Percentiles rank a stretch among this genome's conserved stretches.
phyloP scores from a whole-genome alignment of 2,797 vertebrate genomes.

The Scleropages formosus region DNA sequence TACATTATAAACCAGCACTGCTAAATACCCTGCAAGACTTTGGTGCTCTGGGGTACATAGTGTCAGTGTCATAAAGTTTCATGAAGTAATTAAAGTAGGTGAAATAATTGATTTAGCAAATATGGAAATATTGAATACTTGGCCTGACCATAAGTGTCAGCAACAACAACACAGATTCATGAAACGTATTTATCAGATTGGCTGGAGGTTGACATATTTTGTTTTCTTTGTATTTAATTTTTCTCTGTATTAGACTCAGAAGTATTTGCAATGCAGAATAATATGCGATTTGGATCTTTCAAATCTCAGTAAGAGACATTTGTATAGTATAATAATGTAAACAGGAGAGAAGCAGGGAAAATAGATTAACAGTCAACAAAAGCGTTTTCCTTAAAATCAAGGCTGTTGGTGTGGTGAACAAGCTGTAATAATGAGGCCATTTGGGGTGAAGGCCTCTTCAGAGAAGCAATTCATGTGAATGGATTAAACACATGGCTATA shows the following conservation, averaged over 20 bases:
- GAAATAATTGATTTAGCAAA: background rate
- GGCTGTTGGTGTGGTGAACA: slow-evolving; percentile 32
- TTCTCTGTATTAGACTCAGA: too few relatives aligned
- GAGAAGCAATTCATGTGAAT: slow-evolving; percentile 17
- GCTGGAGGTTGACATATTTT: too few relatives aligned
- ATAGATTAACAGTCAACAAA: background rate
- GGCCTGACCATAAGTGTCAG: background rate
- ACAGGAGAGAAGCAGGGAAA: slow-evolving; percentile 14
- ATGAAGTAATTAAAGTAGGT: slow-evolving; percentile 1
- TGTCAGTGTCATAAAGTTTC: background rate
- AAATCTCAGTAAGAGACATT: background rate
- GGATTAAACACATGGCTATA: slow-evolving; percentile 24
- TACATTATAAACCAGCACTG: slow-evolving; percentile 26
- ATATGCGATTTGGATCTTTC: too few relatives aligned
- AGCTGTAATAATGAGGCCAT: slow-evolving; percentile 27
- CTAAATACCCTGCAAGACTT: slow-evolving; percentile 19
- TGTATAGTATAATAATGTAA: slow-evolving; percentile 10
- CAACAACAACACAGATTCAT: background rate
- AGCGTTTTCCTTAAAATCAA: too few relatives aligned
- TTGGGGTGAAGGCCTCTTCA: slow-evolving; percentile 18
- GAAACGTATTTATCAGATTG: background rate
- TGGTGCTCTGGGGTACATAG: slow-evolving; percentile 3
- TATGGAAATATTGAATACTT: background rate
- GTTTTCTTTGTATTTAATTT: too few relatives aligned
- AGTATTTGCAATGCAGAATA: too few relatives aligned